Conservation (phyloP, 2,888 invertebrate genomes). For the Alviniconcha strummeri region DNA sequence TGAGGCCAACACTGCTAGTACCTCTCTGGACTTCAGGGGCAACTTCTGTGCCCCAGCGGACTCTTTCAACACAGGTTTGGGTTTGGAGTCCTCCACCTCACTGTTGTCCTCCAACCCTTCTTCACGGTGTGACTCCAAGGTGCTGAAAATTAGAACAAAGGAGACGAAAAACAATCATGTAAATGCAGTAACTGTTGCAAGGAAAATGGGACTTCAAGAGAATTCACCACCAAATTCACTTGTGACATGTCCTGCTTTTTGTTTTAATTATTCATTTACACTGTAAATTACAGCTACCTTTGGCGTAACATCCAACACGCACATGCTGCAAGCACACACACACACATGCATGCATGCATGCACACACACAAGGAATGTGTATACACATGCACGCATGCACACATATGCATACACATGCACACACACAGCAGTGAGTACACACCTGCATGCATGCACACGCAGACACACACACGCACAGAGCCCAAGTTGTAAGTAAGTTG, state of each 20-base stretch:
- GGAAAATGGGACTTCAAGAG: too few species aligned
- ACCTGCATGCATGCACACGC: background rate
- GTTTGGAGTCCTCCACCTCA: background rate
- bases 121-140: background rate
- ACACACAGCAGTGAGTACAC: too few species aligned
- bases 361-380: background rate
- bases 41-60: constrained; percentile 16
- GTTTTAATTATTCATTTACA: too few species aligned
- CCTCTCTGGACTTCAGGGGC: constrained; percentile 32
- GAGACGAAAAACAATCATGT: too few species aligned
- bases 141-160: background rate
- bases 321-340: background rate
- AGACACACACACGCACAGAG: background rate
- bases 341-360: background rate
- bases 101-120: background rate
- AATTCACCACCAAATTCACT: too few species aligned
- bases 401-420: background rate
- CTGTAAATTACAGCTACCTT: too few species aligned
- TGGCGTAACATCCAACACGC: background rate
- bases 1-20: background rate
- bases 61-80: constrained; percentile 40
- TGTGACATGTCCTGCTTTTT: too few species aligned
- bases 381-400: background rate
- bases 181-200: too few species aligned
- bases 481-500: too few species aligned